Conservation (phyloP, 2,888 invertebrate species). For the Cerastis leucographa region DNA sequence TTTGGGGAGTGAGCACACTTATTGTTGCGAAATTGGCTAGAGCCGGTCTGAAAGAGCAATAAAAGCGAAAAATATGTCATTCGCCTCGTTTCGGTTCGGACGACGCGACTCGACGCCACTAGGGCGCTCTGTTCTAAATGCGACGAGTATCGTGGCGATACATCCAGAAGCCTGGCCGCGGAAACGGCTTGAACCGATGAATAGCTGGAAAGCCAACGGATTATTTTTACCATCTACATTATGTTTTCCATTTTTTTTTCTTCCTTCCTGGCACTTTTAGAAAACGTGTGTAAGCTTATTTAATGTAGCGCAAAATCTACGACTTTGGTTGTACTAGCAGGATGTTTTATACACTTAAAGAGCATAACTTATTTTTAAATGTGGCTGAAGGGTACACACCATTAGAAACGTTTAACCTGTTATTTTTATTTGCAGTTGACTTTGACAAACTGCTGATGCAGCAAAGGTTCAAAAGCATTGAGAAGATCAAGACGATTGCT, state of each 20-base stretch:
- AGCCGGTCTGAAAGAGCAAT: not conserved
- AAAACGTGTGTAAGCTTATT: not conserved
- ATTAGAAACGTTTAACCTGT: not conserved
- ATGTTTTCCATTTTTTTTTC: not conserved
- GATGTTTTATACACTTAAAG: not conserved
- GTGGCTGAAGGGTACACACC: not conserved
- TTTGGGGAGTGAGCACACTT: not conserved
- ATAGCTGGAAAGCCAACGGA: no score
- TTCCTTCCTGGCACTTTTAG: not conserved
- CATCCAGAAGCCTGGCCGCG: not conserved
- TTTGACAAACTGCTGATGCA: constrained; percentile 97
- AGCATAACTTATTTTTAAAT: not conserved
- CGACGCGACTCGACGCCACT: not conserved
- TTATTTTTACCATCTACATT: not conserved
- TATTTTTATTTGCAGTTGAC: constrained; percentile 91
- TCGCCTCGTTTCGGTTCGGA: not conserved
- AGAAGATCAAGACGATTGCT: constrained; percentile 98
- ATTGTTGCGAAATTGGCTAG: not conserved
- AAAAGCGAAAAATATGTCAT: not conserved
- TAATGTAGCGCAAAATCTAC: not conserved
- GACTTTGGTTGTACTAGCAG: not conserved
- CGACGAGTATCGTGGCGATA: not conserved
- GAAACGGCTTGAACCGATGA: no score
- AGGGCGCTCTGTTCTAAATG: not conserved
- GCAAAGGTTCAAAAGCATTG: constrained; percentile 95